Conservation (phyloP, 1,140 invertebrate genomes). For the Drosophila asahinai region DNA sequence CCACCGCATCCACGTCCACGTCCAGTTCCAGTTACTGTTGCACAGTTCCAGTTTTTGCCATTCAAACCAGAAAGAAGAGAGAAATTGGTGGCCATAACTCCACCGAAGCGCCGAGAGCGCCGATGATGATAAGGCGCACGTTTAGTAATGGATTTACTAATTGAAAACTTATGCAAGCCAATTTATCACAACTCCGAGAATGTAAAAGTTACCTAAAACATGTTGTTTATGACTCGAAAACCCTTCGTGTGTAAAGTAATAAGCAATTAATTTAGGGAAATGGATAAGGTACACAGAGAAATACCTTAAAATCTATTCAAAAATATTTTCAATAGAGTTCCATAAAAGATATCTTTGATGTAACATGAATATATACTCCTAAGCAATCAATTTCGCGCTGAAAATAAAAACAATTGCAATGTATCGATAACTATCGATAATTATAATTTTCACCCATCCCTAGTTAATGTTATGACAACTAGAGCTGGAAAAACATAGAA, state of each 20-base stretch:
- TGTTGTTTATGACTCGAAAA: constrained; percentile 2
- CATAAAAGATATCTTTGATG: too few species aligned
- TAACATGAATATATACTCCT: too few species aligned
- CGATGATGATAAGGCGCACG: constrained; percentile 34
- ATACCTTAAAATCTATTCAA: too few species aligned
- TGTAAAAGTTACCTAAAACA: constrained; percentile 16
- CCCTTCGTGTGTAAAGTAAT: neutral
- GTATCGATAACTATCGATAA: too few species aligned
- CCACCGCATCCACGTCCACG: neutral
- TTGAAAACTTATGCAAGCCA: constrained; percentile 34
- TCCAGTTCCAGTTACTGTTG: constrained; percentile 37
- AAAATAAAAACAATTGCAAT: too few species aligned
- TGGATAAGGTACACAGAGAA: neutral
- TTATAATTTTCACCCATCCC: too few species aligned
- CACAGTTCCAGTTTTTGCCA: constrained; percentile 44
- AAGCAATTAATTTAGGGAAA: constrained; percentile 12
- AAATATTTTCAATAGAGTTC: too few species aligned
- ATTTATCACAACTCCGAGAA: constrained; percentile 2
- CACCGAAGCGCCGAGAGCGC: neutral
- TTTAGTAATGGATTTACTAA: constrained; percentile 37
- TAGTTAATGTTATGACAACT: too few species aligned
- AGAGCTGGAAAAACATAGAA: too few species aligned
- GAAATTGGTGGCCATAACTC: constrained; percentile 8
- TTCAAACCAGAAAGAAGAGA: constrained; percentile 33
- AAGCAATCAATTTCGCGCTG: too few species aligned